phyloP scores from a whole-genome alignment of 2,113 vertebrate species.

The Himantopus leucocephalus region DNA sequence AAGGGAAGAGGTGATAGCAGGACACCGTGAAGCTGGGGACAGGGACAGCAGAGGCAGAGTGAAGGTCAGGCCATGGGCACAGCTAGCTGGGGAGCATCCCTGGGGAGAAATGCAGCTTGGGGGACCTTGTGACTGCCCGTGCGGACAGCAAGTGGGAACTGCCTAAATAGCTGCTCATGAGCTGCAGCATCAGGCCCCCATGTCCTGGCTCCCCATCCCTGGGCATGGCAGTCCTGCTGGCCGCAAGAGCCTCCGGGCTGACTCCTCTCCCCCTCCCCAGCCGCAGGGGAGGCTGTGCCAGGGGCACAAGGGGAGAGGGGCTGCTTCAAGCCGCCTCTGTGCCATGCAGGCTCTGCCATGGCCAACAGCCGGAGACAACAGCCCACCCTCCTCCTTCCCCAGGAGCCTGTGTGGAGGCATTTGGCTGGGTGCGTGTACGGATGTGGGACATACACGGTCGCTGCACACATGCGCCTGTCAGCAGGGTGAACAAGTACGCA shows the following conservation, averaged over 20 bases:
- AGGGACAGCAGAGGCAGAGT: neutral
- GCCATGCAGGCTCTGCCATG: neutral
- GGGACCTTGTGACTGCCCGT: neutral
- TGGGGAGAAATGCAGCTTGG: neutral
- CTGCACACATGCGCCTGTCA: neutral
- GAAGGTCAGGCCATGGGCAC: neutral
- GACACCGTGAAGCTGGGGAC: neutral
- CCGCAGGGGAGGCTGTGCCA: neutral
- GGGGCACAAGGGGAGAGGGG: neutral
- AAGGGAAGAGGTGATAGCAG: neutral
- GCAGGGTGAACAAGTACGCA: neutral
- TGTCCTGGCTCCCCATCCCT: neutral
- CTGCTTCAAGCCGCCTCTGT: neutral
- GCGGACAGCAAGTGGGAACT: neutral
- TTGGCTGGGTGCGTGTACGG: neutral
- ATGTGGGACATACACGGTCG: neutral
- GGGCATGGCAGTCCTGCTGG: neutral
- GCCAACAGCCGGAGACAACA: neutral
- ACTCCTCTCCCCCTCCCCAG: neutral
- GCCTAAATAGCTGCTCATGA: neutral
- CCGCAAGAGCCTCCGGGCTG: accelerated
- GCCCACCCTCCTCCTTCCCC: neutral
- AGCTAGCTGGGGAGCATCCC: neutral
- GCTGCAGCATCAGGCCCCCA: neutral
- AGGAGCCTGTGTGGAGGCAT: neutral